These are phyloP conservation scores for Glaucopsyche alexis DNA, from an alignment of 2,888 invertebrate species.

Conservation along the genomic window DNA sequence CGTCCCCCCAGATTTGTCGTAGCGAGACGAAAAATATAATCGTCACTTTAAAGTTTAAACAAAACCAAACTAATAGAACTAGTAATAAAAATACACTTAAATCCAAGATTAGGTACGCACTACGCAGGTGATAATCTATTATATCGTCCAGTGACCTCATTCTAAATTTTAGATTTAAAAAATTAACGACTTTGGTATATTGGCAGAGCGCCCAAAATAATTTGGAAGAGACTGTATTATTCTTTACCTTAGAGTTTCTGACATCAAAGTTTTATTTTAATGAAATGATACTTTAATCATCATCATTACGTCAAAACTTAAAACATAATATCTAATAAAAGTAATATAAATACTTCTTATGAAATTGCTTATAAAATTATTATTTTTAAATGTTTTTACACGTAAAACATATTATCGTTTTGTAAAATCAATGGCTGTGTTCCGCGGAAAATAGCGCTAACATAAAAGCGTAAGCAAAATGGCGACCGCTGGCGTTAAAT, in stretches of 20 bases:
- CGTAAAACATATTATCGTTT: too few relatives aligned
- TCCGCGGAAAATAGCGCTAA: too few relatives aligned
- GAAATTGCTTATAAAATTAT: neutral
- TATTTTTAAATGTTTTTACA: too few relatives aligned
- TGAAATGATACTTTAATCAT: neutral
- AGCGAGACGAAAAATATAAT: too few relatives aligned
- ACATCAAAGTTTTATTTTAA: conserved; percentile 14
- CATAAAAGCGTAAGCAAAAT: too few relatives aligned
- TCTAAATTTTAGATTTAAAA: conserved; percentile 25
- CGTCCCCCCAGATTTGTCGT: too few relatives aligned
- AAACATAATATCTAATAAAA: too few relatives aligned
- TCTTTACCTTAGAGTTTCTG: neutral
- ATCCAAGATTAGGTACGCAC: neutral
- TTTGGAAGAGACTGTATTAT: conserved; percentile 1
- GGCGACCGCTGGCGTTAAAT: too few relatives aligned
- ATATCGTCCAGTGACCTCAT: conserved; percentile 23
- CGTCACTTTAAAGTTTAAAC: too few relatives aligned
- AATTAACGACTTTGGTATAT: conserved; percentile 10
- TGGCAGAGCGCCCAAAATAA: conserved; percentile 17
- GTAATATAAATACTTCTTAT: neutral
- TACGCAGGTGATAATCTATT: neutral
- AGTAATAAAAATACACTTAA: neutral
- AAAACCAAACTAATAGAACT: neutral
- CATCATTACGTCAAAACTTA: neutral
- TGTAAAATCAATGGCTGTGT: too few relatives aligned